Percentiles rank a stretch among this genome's conserved stretches.
These are phyloP conservation scores for Sarcophaga rosellei DNA, from an alignment of 2,888 invertebrate species.

Conservation along the genomic window DNA sequence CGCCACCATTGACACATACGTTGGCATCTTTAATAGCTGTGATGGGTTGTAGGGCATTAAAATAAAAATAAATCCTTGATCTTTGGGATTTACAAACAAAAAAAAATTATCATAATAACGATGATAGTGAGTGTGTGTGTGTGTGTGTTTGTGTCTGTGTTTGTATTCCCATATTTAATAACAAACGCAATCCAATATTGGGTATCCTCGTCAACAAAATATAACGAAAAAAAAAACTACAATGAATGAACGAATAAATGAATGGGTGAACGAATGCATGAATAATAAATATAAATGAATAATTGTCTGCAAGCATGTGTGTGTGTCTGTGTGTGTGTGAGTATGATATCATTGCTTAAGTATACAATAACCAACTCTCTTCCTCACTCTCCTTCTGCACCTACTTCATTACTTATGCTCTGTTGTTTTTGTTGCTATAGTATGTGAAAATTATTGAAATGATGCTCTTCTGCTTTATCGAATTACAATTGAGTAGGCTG, in stretches of 20 bases:
- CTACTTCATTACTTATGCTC: background rate
- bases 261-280: background rate
- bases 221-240: background rate
- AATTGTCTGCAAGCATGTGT: background rate
- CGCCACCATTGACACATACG: too few species aligned
- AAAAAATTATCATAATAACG: background rate
- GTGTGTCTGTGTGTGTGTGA: too few species aligned
- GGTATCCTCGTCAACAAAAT: background rate
- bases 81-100: background rate
- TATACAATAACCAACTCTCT: background rate
- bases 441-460: conserved; percentile 32
- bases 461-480: conserved; percentile 48
- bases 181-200: background rate
- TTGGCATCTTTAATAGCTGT: too few species aligned
- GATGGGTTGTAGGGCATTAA: too few species aligned
- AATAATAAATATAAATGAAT: background rate
- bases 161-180: background rate
- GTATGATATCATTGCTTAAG: background rate
- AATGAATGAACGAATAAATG: background rate
- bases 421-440: too few species aligned
- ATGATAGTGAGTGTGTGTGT: background rate
- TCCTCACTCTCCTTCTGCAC: background rate
- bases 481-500: conserved; percentile 36
- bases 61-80: background rate
- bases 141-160: background rate